These are phyloP conservation scores for Catostomus latipinnis DNA, from an alignment of 2,797 vertebrate species.

Conservation along the genomic window DNA sequence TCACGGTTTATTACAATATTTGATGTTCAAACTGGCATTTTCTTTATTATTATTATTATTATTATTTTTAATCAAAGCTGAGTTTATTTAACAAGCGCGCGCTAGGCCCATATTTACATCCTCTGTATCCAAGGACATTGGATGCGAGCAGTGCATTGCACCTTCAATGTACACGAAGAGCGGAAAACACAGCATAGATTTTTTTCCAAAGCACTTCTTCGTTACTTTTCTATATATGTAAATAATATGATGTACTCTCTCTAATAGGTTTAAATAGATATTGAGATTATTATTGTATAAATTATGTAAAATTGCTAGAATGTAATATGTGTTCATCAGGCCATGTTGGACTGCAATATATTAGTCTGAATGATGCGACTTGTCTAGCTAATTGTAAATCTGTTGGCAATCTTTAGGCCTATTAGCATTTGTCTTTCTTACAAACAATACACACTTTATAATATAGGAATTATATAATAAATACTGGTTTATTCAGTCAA, in stretches of 20 bases:
- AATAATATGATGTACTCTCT: background rate
- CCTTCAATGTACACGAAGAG: constrained; percentile 52
- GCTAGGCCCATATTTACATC: constrained; percentile 33
- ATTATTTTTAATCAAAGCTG: constrained; percentile 1
- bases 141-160: constrained; percentile 63
- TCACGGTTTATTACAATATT: background rate
- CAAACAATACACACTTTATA: background rate
- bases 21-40: background rate
- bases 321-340: background rate
- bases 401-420: background rate
- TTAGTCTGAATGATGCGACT: background rate
- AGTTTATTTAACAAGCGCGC: background rate
- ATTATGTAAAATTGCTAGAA: background rate
- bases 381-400: background rate
- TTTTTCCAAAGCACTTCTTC: background rate
- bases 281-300: background rate
- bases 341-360: background rate
- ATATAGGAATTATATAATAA: background rate
- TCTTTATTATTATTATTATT: too few relatives aligned
- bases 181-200: constrained; percentile 12
- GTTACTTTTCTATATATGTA: background rate
- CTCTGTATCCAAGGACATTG: constrained; percentile 71
- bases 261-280: background rate
- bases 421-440: background rate
- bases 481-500: background rate